Base-by-base conservation (phyloP, 2,113 vertebrate species). In the Tachuris rubrigastra region DNA sequence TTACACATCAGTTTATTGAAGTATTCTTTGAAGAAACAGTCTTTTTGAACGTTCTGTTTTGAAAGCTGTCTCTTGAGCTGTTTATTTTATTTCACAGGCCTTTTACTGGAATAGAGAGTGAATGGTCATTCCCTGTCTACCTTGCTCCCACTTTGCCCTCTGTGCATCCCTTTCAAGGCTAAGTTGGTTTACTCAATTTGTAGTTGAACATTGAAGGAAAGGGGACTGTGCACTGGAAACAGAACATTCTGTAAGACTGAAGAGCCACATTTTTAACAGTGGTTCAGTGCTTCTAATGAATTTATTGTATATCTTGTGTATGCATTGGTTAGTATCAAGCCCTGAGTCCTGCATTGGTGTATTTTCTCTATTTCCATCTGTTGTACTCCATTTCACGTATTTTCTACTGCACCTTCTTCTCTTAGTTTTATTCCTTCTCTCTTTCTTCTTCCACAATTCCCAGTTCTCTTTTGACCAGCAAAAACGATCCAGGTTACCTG, bases 81-180 rank as follows among this genome's bases (percentile, higher is more conserved):
- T 73, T 67, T 44, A 12, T 83, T 93, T 76, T 76, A 21, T 19
- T 66, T 58, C 14, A 14, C 10, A 24, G 13, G 49, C 4, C 7
- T 80, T 92, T 75, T 16, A 47, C 24, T 58, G 42, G 7, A 66
- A 44, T 14, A 60, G 12, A 22, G 2, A 53, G 15, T 16, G 24
- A 69, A 50, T 11, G 25, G 27, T 73, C 25, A 30, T 63, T 55
- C 52, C 24, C 37, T 52, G 31, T 25, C 9, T 60, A 25, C 11
- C 1, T 2, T 69, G 15, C 22, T 69, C 12, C 23, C 5, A 31
- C 17, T 41, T 78, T 2, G 0, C 5, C 4, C 10, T 73, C 28
- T 80, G 8, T 0, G 0, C 9, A 44, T 49, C 8, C 6, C 3
- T 60, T 68, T 50, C 24, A 27, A 53, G n/a, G 20, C 9, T 72